Percentiles rank a stretch among this genome's conserved stretches.
These are phyloP conservation scores for Nemopilema nomurai DNA, from an alignment of 30 jellyfish, hydroid and myxozoan genomes.

Conservation along the genomic window DNA sequence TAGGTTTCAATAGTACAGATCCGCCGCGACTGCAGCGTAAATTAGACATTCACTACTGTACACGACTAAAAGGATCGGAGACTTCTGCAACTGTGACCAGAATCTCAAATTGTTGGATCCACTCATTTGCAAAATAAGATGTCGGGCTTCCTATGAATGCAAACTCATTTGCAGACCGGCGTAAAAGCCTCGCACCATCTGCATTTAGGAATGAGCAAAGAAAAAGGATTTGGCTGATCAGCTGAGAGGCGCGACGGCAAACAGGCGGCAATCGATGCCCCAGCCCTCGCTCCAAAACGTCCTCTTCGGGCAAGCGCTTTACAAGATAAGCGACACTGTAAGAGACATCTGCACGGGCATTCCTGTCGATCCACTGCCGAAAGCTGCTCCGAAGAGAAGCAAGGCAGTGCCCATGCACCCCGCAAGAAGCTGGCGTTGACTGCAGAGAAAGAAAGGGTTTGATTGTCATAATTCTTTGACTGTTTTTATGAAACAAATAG, in stretches of 20 bases:
- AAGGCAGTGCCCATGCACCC: slow-evolving; percentile 95
- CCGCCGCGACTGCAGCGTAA: too few species aligned
- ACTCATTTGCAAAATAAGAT: not conserved
- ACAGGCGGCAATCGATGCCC: slow-evolving; percentile 58
- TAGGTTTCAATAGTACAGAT: too few species aligned
- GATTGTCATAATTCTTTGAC: not conserved
- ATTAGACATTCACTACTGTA: too few species aligned
- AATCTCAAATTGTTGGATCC: too few species aligned
- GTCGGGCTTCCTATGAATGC: slow-evolving; percentile 6
- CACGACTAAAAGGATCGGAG: too few species aligned
- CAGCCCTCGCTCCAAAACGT: slow-evolving; percentile 21
- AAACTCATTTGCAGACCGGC: slow-evolving; percentile 16
- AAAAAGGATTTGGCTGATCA: slow-evolving; percentile 1
- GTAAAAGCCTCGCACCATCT: slow-evolving; percentile 29
- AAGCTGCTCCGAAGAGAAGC: slow-evolving; percentile 63
- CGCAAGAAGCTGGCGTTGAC: slow-evolving; percentile 55
- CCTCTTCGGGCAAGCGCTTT: slow-evolving; percentile 55
- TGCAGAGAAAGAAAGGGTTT: slow-evolving; percentile 75
- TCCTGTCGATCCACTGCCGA: slow-evolving; percentile 93
- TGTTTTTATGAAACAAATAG: too few species aligned
- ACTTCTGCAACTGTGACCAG: too few species aligned
- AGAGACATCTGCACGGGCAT: slow-evolving; percentile 89
- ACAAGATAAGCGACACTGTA: slow-evolving; percentile 64
- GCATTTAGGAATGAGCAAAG: not conserved
- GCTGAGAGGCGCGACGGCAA: slow-evolving; percentile 8